Evolutionary conservation across 2,888 invertebrate species (phyloP).

Genomic region (Pterostichus madidus): DNA sequence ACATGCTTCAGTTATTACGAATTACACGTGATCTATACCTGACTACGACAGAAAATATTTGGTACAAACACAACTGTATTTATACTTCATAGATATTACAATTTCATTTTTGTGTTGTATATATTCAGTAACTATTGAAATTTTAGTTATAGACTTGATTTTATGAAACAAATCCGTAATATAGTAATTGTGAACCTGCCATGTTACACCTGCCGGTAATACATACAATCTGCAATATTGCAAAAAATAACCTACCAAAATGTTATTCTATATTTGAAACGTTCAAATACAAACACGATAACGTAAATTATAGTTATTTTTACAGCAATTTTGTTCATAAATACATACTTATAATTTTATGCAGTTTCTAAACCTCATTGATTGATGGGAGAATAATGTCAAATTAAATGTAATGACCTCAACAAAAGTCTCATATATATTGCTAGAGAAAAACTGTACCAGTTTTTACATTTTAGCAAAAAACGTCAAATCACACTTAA

Average conservation of each 20-base stretch:
- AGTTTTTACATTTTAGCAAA: constrained; percentile 27
- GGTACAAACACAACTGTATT: not conserved
- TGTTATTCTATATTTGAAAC: not conserved
- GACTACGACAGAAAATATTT: not conserved
- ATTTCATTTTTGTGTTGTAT: not conserved
- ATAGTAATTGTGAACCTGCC: constrained; percentile 19
- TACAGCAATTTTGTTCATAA: no score
- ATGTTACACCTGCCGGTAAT: constrained; percentile 19
- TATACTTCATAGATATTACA: not conserved
- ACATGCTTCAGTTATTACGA: not conserved
- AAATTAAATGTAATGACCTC: no score
- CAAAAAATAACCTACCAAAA: constrained; percentile 19
- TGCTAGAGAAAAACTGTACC: no score
- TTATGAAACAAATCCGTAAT: not conserved
- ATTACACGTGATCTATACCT: not conserved
- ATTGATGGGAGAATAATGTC: no score
- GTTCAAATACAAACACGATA: not conserved
- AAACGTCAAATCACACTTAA: constrained; percentile 63
- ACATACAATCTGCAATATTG: constrained; percentile 15
- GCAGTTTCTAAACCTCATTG: no score
- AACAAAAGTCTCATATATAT: no score
- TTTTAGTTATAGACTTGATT: not conserved
- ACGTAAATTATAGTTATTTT: not conserved
- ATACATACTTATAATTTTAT: no score
- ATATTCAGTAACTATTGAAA: not conserved